Evolutionary conservation across 2,888 invertebrate genomes (phyloP).

Genomic region (Brachylomia viminalis): DNA sequence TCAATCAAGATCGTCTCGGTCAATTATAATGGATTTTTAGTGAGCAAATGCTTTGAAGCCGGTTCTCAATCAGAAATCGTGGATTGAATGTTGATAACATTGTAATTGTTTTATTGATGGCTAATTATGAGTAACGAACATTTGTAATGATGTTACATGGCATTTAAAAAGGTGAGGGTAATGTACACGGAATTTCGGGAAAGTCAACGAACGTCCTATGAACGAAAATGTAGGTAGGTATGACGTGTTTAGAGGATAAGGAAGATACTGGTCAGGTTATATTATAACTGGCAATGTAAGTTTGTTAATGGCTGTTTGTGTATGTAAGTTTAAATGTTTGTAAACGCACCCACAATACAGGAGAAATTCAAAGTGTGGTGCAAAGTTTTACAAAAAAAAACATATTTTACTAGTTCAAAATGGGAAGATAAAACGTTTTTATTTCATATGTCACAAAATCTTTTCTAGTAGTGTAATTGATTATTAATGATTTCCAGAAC

Average conservation of each 20-base stretch:
- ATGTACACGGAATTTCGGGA: not conserved
- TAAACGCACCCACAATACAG: too few relatives aligned
- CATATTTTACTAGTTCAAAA: too few relatives aligned
- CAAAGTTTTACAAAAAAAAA: too few relatives aligned
- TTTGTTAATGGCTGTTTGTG: too few relatives aligned
- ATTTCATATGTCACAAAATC: too few relatives aligned
- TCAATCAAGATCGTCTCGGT: conserved; percentile 67
- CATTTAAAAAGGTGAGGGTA: conserved; percentile 54
- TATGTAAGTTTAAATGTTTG: too few relatives aligned
- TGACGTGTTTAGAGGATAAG: too few relatives aligned
- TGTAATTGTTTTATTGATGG: conserved; percentile 67
- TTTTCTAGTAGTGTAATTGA: not conserved
- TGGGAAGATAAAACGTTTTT: too few relatives aligned
- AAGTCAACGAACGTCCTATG: not conserved
- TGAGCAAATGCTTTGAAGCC: conserved; percentile 65
- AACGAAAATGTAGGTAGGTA: not conserved
- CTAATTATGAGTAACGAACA: conserved; percentile 65
- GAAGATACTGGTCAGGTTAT: too few relatives aligned
- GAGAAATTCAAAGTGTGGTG: too few relatives aligned
- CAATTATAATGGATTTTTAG: conserved; percentile 67
- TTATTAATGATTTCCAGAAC: not conserved
- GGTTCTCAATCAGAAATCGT: conserved; percentile 66
- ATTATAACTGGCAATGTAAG: too few relatives aligned
- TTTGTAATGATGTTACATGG: conserved; percentile 58
- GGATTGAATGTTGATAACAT: conserved; percentile 61